Evolutionary conservation across 2,113 vertebrate genomes (phyloP), one percentile per base, ranked within the genome.

Genomic region (Piprites chloris): DNA sequence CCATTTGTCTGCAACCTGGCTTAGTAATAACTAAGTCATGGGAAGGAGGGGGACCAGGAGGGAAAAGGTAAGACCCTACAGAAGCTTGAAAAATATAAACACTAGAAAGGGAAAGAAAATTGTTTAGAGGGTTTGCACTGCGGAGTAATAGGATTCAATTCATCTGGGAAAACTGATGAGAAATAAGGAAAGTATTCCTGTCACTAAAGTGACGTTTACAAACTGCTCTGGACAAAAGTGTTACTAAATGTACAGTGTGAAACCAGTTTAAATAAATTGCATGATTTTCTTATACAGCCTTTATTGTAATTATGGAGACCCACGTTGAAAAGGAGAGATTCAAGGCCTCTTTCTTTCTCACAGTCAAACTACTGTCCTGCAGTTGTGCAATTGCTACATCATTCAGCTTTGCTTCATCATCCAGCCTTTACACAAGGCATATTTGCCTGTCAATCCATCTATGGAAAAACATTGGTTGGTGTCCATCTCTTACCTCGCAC

Each of bases 331-430:
- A 0, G 0, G 37, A 72, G 27, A 61, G 32, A 85, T 95, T 89
- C 58, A 83, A 75, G 89, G 49, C 18, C 47, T 73, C 61, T 85
- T 84, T 95, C 77, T 93, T 82, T 90, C 67, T 95, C 75, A 89
- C 78, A 85, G 71, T 79, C 71, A 80, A 52, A 65, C 62, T 74
- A 80, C 56, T 90, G 85, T 89, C 75, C 47, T 63, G 33, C 14
- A 62, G 71, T 83, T 96, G 85, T 74, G 87, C 82, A 83, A 88
- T 39, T 82, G 52, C 61, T 87, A 49, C 78, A 71, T 91, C 85
- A 75, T 59, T 33, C 32, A 32, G 32, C 41, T 89, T 87, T 89
- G 59, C 87, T 80, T 94, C 94, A 90, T 83, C 94, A 93, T 92
- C 50, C 68, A 88, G 46, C n/a, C 50, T 65, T 90, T 77, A 80